Base-by-base conservation (phyloP, 2,113 vertebrate species). In the Syngnathus floridae region DNA sequence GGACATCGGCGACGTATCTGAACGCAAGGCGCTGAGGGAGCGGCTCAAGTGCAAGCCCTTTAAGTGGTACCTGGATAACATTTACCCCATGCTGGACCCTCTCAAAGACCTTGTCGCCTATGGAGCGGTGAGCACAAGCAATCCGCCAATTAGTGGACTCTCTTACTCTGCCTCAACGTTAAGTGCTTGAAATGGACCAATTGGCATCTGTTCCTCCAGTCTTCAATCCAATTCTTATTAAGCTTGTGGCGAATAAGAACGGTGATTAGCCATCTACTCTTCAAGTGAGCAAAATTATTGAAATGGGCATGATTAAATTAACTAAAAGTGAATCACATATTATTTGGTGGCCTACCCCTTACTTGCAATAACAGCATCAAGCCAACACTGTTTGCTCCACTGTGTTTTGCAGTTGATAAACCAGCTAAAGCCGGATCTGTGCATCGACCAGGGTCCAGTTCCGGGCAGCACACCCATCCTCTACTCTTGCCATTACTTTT, bases 41-140 rank as follows among this genome's bases (percentile, higher is more conserved):
- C 93, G 75, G 66, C 83, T 98, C 61, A 93, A 95, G 10, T 98
- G 95, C 72, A 97, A 95, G 59, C 95, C 93, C 35, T 98, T 98
- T 79, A 91, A 94, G 84, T 97, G 95, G 95, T 98, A 98, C 74
- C 77, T 98, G 79, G 93, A 97, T 72, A 93, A 97, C 0, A 89
- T 98, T 69, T 96, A 95, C 74, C 93, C 94, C 0, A 71, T 86
- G 76, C 90, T 98, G 90, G 66, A 83, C 4, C 74, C 76, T 6
- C 12, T 75, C 13, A 0, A 22, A 0, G n/a, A 76, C 52, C 5
- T 84, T 12, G 1, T 79, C 6, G 75, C 43, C 19, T 89, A 90
- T 13, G 90, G 90, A 70, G 75, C 7, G 37, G 90, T 91, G 69
- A 84, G 88, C 82, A 58, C 52, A 69, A 66, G 49, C 13, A 0